Evolutionary conservation across 2,888 invertebrate genomes (phyloP).

Genomic region (Caenorhabditis sp.): DNA sequence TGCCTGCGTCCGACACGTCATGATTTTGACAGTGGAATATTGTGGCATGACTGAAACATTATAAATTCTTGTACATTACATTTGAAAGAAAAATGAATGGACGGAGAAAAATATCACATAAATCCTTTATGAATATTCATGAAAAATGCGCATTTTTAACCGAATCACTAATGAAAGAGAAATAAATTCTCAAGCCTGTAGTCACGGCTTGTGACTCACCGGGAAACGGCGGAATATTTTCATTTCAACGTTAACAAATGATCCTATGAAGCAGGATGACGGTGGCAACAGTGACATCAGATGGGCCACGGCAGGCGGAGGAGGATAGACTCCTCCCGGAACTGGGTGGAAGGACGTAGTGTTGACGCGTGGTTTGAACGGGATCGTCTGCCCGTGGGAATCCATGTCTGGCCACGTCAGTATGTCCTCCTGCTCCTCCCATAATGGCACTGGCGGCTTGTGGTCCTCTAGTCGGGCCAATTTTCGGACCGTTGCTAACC

Average conservation of each 20-base stretch:
- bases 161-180: too few species aligned
- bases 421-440: constrained; percentile 66
- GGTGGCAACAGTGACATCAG: constrained; percentile 94
- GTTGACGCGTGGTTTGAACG: constrained; percentile 93
- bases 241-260: constrained; percentile 95
- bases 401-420: constrained; percentile 70
- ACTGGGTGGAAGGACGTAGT: constrained; percentile 84
- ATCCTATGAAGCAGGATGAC: constrained; percentile 88
- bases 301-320: constrained; percentile 93
- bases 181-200: too few species aligned
- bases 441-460: constrained; percentile 70
- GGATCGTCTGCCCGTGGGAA: constrained; percentile 96
- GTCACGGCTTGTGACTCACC: too few species aligned
- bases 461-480: constrained; percentile 49
- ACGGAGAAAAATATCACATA: too few species aligned
- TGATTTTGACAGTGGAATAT: too few species aligned
- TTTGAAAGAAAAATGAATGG: too few species aligned
- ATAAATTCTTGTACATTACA: too few species aligned
- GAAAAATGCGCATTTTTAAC: too few species aligned
- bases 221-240: too few species aligned
- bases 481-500: constrained; percentile 10
- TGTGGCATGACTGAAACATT: too few species aligned
- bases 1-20: too few species aligned
- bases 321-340: constrained; percentile 92
- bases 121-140: too few species aligned